These are phyloP conservation scores for Peromyscus polionotus DNA, from an alignment of 2,113 vertebrate genomes.

Conservation along the genomic window DNA sequence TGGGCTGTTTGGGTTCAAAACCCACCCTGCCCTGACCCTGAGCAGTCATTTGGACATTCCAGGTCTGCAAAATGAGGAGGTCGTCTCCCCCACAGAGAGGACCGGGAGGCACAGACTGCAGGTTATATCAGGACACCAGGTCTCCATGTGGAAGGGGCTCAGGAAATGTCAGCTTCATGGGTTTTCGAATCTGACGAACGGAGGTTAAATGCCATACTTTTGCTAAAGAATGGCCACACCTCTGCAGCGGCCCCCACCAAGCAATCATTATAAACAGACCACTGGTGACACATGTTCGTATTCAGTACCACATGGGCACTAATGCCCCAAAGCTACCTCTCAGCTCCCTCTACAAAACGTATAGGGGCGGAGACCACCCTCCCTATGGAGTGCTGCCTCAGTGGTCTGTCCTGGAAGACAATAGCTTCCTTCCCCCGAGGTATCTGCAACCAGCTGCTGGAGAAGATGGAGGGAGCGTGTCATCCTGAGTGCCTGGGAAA, in stretches of 20 bases:
- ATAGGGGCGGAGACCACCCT: not conserved
- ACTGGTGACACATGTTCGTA: not conserved
- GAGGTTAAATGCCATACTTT: not conserved
- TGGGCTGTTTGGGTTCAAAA: not conserved
- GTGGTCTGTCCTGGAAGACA: rapidly evolving
- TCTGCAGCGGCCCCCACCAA: not conserved
- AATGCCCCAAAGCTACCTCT: not conserved
- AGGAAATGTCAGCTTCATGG: rapidly evolving
- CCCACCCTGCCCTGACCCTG: too few species aligned
- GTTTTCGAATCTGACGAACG: rapidly evolving
- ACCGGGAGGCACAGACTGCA: rapidly evolving
- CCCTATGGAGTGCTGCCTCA: not conserved
- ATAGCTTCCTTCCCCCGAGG: rapidly evolving
- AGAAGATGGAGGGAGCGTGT: not conserved
- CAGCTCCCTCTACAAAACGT: not conserved
- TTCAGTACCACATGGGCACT: not conserved
- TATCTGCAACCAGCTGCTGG: not conserved
- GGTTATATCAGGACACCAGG: not conserved
- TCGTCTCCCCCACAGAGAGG: not conserved
- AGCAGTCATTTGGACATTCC: too few species aligned
- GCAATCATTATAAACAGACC: rapidly evolving
- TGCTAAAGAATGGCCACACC: rapidly evolving
- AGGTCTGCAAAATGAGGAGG: rapidly evolving
- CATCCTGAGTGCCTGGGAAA: not conserved
- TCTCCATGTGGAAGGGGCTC: rapidly evolving